These are phyloP conservation scores for Nycticryphes semicollaris DNA, from an alignment of 2,113 vertebrate genomes.

Conservation along the genomic window DNA sequence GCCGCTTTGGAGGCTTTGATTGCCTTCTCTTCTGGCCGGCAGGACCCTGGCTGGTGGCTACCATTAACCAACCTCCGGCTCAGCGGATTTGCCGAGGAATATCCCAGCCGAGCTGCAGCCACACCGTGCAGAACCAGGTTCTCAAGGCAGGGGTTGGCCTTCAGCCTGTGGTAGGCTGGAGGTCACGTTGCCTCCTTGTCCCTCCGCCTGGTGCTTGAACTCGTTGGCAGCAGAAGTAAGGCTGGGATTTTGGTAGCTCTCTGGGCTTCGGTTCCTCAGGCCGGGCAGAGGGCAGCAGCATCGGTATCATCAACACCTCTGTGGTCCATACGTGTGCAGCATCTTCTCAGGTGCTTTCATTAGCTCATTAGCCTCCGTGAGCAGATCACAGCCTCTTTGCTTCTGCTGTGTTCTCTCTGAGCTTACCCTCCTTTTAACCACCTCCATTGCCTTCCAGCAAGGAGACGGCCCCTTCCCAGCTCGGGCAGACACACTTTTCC, in stretches of 20 bases:
- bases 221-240: background rate
- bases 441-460: accelerated
- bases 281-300: background rate
- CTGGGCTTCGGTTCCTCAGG: background rate
- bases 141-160: background rate
- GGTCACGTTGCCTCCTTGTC: accelerated
- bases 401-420: background rate
- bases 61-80: background rate
- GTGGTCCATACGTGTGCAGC: accelerated
- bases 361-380: background rate
- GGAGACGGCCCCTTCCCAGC: background rate
- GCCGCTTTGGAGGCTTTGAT: background rate
- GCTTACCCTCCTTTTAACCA: background rate
- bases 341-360: background rate
- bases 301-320: accelerated
- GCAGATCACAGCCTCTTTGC: background rate
- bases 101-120: background rate
- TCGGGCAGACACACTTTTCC: accelerated
- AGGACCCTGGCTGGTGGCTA: accelerated
- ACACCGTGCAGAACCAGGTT: background rate
- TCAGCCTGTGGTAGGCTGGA: background rate
- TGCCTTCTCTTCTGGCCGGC: background rate
- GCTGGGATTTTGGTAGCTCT: background rate
- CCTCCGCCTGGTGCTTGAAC: background rate
- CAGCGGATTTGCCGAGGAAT: background rate